Evolutionary conservation across 2,113 vertebrate genomes (phyloP).

Genomic region (Gorilla gorilla): DNA sequence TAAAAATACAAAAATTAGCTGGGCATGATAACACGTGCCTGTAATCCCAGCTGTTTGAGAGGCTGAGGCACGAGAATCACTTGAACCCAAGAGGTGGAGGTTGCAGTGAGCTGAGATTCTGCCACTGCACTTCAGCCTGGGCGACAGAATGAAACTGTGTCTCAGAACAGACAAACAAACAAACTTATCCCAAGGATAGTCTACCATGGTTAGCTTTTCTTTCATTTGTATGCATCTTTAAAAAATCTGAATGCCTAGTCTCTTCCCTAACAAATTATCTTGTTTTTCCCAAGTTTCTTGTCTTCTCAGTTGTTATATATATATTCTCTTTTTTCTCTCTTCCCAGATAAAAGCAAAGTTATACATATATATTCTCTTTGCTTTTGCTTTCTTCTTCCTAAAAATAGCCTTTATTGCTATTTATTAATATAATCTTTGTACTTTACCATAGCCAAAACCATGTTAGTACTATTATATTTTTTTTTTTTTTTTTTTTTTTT

Average conservation of each 20-base stretch:
- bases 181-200: neutral
- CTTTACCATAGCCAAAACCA: neutral
- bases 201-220: neutral
- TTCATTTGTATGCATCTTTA: conserved; percentile 26
- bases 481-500: no score
- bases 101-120: no score
- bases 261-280: neutral
- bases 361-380: neutral
- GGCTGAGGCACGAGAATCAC: no score
- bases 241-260: conserved; percentile 13
- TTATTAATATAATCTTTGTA: neutral
- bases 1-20: no score
- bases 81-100: no score
- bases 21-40: no score
- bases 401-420: neutral
- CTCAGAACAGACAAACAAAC: no score
- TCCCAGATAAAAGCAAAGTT: neutral
- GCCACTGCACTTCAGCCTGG: no score
- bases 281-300: neutral
- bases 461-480: neutral
- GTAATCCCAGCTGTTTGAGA: no score
- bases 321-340: neutral
- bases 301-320: neutral
- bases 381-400: neutral
- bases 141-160: no score